A percentile compares a stretch with the other conserved stretches of the same genome.
Conservation (phyloP, 1,140 invertebrate species). For the Latrodectus geometricus region DNA sequence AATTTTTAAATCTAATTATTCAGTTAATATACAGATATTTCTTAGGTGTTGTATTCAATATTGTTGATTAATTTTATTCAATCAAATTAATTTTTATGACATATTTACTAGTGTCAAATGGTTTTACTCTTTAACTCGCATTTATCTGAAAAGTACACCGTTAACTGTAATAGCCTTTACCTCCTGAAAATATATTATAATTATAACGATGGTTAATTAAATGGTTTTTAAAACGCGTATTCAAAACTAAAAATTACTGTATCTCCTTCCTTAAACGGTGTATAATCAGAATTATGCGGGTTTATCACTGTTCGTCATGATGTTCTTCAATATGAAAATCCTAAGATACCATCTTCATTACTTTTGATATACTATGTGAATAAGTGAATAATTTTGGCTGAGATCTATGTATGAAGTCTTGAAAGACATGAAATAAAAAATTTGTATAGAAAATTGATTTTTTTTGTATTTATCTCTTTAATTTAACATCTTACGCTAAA, state of each 20-base stretch:
- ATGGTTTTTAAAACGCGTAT: too few species aligned
- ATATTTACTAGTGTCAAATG: not conserved
- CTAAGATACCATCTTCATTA: conserved; percentile 40
- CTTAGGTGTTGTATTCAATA: too few species aligned
- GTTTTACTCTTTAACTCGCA: not conserved
- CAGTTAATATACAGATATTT: too few species aligned
- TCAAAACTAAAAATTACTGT: not conserved
- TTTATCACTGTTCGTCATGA: not conserved
- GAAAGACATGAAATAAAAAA: conserved; percentile 51
- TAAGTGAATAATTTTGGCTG: conserved; percentile 25
- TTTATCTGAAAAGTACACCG: not conserved
- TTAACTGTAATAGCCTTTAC: not conserved
- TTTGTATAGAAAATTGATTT: conserved; percentile 50
- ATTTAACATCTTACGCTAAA: too few species aligned
- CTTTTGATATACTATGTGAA: conserved; percentile 49
- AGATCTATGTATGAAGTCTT: conserved; percentile 50
- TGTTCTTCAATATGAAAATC: not conserved
- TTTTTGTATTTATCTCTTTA: too few species aligned
- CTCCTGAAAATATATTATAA: not conserved
- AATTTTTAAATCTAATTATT: not conserved
- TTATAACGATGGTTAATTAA: too few species aligned
- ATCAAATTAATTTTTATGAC: too few species aligned
- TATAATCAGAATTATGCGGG: not conserved
- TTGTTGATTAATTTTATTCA: too few species aligned
- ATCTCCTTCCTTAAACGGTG: not conserved